Conservation (phyloP, 2,888 invertebrate genomes). For the Platycheirus albimanus region DNA sequence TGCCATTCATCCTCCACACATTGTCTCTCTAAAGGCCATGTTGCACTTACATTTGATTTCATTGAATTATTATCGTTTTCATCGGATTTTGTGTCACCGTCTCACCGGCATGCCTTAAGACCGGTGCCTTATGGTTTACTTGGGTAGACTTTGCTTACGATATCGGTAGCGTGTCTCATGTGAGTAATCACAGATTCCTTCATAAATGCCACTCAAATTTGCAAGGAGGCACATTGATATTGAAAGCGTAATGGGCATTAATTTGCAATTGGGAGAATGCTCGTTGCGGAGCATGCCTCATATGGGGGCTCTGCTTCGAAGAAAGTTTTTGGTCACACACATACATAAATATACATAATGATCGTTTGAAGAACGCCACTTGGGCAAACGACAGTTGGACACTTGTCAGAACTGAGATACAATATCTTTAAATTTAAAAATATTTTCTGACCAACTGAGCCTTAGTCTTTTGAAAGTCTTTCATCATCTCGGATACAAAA, state of each 20-base stretch:
- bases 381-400: neutral
- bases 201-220: constrained; percentile 70
- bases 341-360: neutral
- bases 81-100: constrained; percentile 61
- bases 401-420: too few relatives aligned
- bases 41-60: constrained; percentile 48
- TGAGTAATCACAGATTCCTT: constrained; percentile 64
- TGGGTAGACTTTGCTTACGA: neutral
- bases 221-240: constrained; percentile 43
- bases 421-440: too few relatives aligned
- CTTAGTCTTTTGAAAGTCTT: too few relatives aligned
- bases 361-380: neutral
- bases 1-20: constrained; percentile 56
- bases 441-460: too few relatives aligned
- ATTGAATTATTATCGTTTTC: constrained; percentile 68
- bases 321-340: neutral
- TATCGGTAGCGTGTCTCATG: constrained; percentile 55
- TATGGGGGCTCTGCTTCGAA: neutral
- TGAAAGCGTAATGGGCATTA: constrained; percentile 47
- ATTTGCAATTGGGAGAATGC: constrained; percentile 52
- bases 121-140: constrained; percentile 57
- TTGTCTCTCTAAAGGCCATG: constrained; percentile 59
- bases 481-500: too few relatives aligned
- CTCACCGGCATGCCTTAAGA: neutral
- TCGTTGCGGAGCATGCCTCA: too few relatives aligned